A percentile compares a stretch with the other conserved stretches of the same genome.
Conservation (phyloP, 2,888 invertebrate genomes). For the Tethea ocularis region DNA sequence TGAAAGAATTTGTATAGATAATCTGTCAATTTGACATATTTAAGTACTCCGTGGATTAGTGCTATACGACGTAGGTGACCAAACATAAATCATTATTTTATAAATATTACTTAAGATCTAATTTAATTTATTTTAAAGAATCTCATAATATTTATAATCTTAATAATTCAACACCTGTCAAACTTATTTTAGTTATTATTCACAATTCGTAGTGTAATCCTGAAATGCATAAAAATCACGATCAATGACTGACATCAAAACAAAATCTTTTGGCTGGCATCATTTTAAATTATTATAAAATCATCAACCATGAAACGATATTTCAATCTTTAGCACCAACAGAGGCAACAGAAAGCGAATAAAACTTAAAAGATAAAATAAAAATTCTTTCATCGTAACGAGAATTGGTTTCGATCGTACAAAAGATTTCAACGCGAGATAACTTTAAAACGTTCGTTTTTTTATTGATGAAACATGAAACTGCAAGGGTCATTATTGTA, state of each 20-base stretch:
- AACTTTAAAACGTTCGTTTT: constrained; percentile 9
- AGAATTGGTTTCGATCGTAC: constrained; percentile 22
- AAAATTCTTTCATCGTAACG: constrained; percentile 16
- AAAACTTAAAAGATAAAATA: constrained; percentile 13
- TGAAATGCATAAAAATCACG: not conserved
- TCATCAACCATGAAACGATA: constrained; percentile 16
- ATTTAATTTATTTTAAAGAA: no score
- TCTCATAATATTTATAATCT: no score
- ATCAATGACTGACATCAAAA: not conserved
- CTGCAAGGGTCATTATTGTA: not conserved
- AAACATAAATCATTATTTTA: no score
- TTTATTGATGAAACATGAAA: constrained; percentile 3
- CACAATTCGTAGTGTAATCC: not conserved
- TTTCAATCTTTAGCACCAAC: constrained; percentile 18
- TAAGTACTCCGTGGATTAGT: no score
- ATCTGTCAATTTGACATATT: no score
- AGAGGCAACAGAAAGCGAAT: constrained; percentile 18
- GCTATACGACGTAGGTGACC: no score
- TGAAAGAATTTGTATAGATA: no score
- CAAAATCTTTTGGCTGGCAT: not conserved
- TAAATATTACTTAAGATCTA: no score
- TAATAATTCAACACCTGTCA: no score
- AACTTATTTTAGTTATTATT: no score
- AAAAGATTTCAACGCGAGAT: constrained; percentile 49
- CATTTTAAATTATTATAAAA: constrained; percentile 10